Percentiles rank a stretch among this genome's conserved stretches.
Conservation (phyloP, 2,888 invertebrate genomes). For the Atethmia centrago region DNA sequence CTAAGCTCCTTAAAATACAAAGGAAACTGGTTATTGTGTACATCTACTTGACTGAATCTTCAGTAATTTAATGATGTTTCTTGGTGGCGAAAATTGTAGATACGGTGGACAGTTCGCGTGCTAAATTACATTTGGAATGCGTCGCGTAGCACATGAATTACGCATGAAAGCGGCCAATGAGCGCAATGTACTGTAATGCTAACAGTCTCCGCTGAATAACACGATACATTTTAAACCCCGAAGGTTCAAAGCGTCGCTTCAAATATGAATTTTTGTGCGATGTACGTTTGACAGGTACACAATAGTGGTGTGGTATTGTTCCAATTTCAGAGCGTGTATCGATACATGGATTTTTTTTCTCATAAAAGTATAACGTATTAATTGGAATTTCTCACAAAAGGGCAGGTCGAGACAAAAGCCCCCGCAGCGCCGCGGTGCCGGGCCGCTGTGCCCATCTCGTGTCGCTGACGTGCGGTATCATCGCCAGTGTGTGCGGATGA, state of each 20-base stretch:
- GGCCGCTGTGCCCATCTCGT: slow-evolving; percentile 65
- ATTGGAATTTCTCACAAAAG: slow-evolving; percentile 84
- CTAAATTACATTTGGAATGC: slow-evolving; percentile 88
- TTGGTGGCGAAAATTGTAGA: slow-evolving; percentile 60
- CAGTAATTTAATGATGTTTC: slow-evolving; percentile 59
- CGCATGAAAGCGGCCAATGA: slow-evolving; percentile 83
- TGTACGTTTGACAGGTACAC: slow-evolving; percentile 64
- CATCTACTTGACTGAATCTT: slow-evolving; percentile 52
- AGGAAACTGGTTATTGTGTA: slow-evolving; percentile 60
- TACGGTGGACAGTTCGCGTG: slow-evolving; percentile 71
- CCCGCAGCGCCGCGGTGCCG: slow-evolving; percentile 58
- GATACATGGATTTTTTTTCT: slow-evolving; percentile 68
- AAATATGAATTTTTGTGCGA: slow-evolving; percentile 30
- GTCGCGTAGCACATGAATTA: slow-evolving; percentile 84
- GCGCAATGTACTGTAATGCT: slow-evolving; percentile 80
- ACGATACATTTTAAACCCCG: slow-evolving; percentile 51
- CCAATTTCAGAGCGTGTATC: slow-evolving; percentile 71
- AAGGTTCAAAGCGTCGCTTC: slow-evolving; percentile 31
- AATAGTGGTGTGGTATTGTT: slow-evolving; percentile 73
- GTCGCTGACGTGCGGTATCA: slow-evolving; percentile 74
- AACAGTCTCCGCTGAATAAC: slow-evolving; percentile 67
- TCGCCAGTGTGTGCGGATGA: slow-evolving; percentile 65
- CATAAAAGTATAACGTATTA: slow-evolving; percentile 77
- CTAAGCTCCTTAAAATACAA: slow-evolving; percentile 70
- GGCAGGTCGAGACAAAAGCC: slow-evolving; percentile 74